Conservation (phyloP, 2,113 vertebrate genomes). For the Cyanistes caeruleus region DNA sequence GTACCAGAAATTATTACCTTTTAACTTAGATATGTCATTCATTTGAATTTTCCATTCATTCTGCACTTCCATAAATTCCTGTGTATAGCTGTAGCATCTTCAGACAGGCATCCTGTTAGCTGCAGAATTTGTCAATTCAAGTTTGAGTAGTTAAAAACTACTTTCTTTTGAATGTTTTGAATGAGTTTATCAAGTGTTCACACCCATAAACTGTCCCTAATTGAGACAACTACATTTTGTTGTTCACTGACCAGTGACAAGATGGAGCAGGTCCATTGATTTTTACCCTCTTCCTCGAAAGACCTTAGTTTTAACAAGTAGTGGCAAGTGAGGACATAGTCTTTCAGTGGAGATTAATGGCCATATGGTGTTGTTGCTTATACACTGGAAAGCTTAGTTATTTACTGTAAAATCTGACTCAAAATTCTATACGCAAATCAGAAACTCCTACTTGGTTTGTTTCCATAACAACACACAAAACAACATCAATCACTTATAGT, state of each 20-base stretch:
- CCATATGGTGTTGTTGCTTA: conserved; percentile 56
- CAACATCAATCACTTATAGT: conserved; percentile 58
- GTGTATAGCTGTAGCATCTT: not conserved
- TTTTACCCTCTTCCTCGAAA: conserved; percentile 20
- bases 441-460: conserved; percentile 64
- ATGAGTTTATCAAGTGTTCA: not conserved
- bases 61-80: not conserved
- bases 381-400: conserved; percentile 42
- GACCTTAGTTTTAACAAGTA: conserved; percentile 22
- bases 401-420: conserved; percentile 66
- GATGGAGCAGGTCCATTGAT: conserved; percentile 26
- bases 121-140: not conserved
- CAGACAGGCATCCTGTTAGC: not conserved
- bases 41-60: not conserved
- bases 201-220: conserved; percentile 16
- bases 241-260: conserved; percentile 53
- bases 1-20: not conserved
- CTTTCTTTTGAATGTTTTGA: not conserved
- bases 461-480: conserved; percentile 63
- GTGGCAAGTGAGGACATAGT: conserved; percentile 28
- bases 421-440: conserved; percentile 34
- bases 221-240: conserved; percentile 26
- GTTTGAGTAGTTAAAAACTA: not conserved
- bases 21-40: not conserved
- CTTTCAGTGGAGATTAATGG: conserved; percentile 53